Base-by-base conservation (phyloP, 1,140 invertebrate species). In the Coelopa frigida region DNA sequence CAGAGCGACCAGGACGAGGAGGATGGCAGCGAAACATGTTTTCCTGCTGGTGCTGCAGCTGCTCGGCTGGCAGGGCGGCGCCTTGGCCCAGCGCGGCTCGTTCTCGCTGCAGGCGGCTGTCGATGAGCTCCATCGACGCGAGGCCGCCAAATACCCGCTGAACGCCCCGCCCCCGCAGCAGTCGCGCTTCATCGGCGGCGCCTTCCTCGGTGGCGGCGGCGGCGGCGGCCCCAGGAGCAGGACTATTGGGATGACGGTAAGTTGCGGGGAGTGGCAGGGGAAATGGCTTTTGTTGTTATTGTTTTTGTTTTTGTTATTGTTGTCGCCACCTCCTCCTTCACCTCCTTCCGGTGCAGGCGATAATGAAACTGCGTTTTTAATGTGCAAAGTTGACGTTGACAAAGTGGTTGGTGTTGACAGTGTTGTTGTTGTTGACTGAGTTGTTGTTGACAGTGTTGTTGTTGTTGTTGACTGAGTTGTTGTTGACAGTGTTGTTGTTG, bases 191-290 rank as follows among this genome's bases (percentile, higher is more conserved):
- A 26, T 58, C 46, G 18, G 40, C 35, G 11, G 48, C 24, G 21
- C 48, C 41, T 47, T 49, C 10, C 45, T 32, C 15, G 21, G 6
- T 24, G 37, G 46, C 31, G 8, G n/a, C 20, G 35, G 23, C 10
- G 49, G 38, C 15, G 21, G 6, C 20, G 37, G 46, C 31, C 35
- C 54, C 21, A n/a, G n/a, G 51, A 53, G 12, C 47, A 50, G 15
- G 61, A 68, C 31, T 65, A 68, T 39, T 68, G 64, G 64, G 61
- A 65, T 32, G 59, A 65, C 50, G 64, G 64, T 68, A 51, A 62
- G 55, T 57, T 14, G 32, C 27, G 22, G 4, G 22, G 41, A 11
- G 4, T 22, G 27, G 4, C 14, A 8, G 17, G 21, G 15, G 15
- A 35, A 26, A 21, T 23, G 35, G 3, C 26, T 21, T 4, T 39